Percentiles rank a stretch among this genome's conserved stretches.
Conservation (phyloP, 1,140 invertebrate genomes). For the Brachionus sp. region DNA sequence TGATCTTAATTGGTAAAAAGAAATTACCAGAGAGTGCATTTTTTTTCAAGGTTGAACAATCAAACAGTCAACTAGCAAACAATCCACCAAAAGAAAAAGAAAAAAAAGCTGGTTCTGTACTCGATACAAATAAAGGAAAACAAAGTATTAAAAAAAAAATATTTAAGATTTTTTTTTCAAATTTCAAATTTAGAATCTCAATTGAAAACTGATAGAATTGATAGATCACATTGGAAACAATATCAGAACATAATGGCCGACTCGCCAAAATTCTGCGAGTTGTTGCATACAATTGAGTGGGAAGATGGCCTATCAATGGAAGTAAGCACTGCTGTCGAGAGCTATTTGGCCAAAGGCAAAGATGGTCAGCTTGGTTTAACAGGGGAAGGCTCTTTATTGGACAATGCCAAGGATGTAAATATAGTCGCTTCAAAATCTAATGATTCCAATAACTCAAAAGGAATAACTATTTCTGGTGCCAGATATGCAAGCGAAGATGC, state of each 20-base stretch:
- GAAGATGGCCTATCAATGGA: slow-evolving; percentile 57
- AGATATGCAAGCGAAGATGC: slow-evolving; percentile 59
- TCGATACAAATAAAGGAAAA: background rate
- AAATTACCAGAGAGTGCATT: slow-evolving; percentile 23
- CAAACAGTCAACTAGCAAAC: background rate
- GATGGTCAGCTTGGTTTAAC: slow-evolving; percentile 58
- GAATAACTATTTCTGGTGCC: slow-evolving; percentile 56
- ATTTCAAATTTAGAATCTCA: background rate
- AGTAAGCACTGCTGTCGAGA: slow-evolving; percentile 57
- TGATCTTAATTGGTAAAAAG: slow-evolving; percentile 34
- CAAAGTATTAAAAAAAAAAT: background rate
- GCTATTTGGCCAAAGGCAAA: slow-evolving; percentile 54
- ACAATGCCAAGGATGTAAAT: slow-evolving; percentile 51
- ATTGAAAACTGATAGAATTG: slow-evolving; percentile 45
- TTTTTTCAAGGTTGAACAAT: slow-evolving; percentile 11
- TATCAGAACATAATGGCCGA: slow-evolving; percentile 56
- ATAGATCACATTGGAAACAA: slow-evolving; percentile 53
- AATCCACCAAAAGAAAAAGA: slow-evolving; percentile 25
- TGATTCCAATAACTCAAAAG: slow-evolving; percentile 48
- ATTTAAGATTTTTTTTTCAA: background rate
- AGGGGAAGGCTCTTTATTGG: slow-evolving; percentile 57
- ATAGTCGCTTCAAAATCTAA: slow-evolving; percentile 12
- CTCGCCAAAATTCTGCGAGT: slow-evolving; percentile 57
- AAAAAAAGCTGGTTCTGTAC: slow-evolving; percentile 10
- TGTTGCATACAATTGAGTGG: slow-evolving; percentile 59